phyloP scores from a whole-genome alignment of 2,113 vertebrate genomes.

The Uria lomvia region DNA sequence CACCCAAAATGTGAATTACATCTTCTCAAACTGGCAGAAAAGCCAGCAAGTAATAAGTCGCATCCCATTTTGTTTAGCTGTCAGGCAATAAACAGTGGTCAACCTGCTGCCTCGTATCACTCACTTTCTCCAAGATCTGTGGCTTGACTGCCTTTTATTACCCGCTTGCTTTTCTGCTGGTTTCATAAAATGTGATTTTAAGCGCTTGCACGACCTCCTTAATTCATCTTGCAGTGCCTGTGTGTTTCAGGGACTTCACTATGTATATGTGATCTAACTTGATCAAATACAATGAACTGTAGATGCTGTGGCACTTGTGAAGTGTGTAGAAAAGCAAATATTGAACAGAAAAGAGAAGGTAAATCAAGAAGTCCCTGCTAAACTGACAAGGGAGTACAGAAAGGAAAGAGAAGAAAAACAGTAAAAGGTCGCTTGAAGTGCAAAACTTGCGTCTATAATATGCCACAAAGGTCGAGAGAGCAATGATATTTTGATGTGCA shows the following conservation, averaged over 20 bases:
- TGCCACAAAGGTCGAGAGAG: not conserved
- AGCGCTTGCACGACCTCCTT: not conserved
- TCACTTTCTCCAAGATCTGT: not conserved
- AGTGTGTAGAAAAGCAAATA: conserved; percentile 33
- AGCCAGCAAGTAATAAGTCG: not conserved
- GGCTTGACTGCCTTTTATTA: conserved; percentile 12
- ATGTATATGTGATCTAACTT: conserved; percentile 39
- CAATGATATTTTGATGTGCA: not conserved
- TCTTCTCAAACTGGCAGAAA: not conserved
- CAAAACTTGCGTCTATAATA: not conserved
- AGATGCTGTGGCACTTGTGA: not conserved
- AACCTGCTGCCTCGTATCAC: not conserved
- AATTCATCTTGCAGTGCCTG: not conserved
- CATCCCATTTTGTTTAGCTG: not conserved
- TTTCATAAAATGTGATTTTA: conserved; percentile 26
- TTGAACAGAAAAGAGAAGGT: conserved; percentile 7
- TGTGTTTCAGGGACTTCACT: conserved; percentile 20
- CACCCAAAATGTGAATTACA: not conserved
- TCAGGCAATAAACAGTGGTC: conserved; percentile 8
- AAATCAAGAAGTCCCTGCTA: conserved; percentile 4
- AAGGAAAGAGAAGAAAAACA: not conserved
- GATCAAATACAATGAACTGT: conserved; percentile 42
- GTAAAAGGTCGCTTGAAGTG: not conserved
- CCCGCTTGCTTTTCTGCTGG: not conserved
- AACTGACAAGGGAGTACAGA: not conserved